phyloP scores from a whole-genome alignment of 2,888 invertebrate species.

The Dexiosoma caninum region DNA sequence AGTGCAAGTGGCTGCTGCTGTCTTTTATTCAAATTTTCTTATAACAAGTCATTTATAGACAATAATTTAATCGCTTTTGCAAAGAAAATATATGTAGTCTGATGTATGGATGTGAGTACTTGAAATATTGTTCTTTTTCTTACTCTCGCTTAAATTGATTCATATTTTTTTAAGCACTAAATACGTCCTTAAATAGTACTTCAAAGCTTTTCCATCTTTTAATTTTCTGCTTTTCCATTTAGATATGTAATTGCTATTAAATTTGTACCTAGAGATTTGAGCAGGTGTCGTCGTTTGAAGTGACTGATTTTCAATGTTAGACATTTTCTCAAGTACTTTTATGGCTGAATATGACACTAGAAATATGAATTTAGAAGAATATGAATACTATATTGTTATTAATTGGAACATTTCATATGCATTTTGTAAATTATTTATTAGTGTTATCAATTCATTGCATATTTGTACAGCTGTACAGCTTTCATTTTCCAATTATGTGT shows the following conservation, averaged over 20 bases:
- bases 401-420: too few species aligned
- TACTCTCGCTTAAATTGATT: background rate
- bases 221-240: background rate
- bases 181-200: too few species aligned
- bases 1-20: slow-evolving; percentile 30
- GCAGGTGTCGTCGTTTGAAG: background rate
- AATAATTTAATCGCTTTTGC: slow-evolving; percentile 53
- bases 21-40: slow-evolving; percentile 50
- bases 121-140: slow-evolving; percentile 16
- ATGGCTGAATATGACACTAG: too few species aligned
- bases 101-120: too few species aligned
- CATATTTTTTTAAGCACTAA: slow-evolving; percentile 1
- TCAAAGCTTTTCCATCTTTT: background rate
- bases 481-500: too few species aligned
- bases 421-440: too few species aligned
- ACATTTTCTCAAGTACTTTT: too few species aligned
- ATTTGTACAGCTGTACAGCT: too few species aligned
- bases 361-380: too few species aligned
- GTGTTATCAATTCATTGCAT: too few species aligned
- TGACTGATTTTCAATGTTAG: background rate
- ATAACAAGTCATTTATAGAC: slow-evolving; percentile 56
- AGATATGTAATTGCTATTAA: slow-evolving; percentile 16
- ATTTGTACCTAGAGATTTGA: slow-evolving; percentile 4
- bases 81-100: slow-evolving; percentile 32
- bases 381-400: too few species aligned